Conservation (phyloP, 1,140 invertebrate species). For the Drosophila suzukii region DNA sequence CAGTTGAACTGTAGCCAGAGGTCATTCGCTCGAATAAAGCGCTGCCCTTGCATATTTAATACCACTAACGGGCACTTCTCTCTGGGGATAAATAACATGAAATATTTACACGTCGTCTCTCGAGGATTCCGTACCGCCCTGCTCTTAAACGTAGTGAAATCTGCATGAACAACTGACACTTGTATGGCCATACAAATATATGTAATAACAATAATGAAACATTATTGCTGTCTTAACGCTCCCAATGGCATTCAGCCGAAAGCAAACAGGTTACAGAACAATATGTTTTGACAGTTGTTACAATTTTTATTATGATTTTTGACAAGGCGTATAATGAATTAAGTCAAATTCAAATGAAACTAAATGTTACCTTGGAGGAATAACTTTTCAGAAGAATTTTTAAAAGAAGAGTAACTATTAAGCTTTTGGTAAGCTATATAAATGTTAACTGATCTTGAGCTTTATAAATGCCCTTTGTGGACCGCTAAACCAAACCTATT, state of each 20-base stretch:
- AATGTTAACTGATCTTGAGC: neutral
- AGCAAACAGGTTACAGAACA: constrained; percentile 16
- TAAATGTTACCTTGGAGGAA: neutral
- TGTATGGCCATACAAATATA: constrained; percentile 14
- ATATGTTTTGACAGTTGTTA: constrained; percentile 58
- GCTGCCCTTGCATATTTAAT: constrained; percentile 76
- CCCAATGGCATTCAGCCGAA: constrained; percentile 13
- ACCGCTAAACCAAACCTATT: neutral
- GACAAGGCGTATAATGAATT: constrained; percentile 12
- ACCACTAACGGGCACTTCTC: constrained; percentile 46
- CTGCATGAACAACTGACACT: constrained; percentile 44
- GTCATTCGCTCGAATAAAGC: constrained; percentile 61
- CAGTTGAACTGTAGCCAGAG: constrained; percentile 38
- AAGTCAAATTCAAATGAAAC: constrained; percentile 1
- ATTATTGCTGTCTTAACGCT: constrained; percentile 54
- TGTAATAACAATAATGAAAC: constrained; percentile 52
- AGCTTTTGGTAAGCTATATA: too few relatives aligned
- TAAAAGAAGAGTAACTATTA: neutral
- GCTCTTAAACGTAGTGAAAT: constrained; percentile 10
- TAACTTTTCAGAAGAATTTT: neutral
- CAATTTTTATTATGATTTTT: constrained; percentile 39
- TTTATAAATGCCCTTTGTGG: too few relatives aligned
- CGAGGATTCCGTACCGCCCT: neutral
- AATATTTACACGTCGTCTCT: constrained; percentile 56
- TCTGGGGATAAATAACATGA: constrained; percentile 71